phyloP scores from a whole-genome alignment of 1,140 invertebrate genomes.

The Tetranychus cinnabarinus region DNA sequence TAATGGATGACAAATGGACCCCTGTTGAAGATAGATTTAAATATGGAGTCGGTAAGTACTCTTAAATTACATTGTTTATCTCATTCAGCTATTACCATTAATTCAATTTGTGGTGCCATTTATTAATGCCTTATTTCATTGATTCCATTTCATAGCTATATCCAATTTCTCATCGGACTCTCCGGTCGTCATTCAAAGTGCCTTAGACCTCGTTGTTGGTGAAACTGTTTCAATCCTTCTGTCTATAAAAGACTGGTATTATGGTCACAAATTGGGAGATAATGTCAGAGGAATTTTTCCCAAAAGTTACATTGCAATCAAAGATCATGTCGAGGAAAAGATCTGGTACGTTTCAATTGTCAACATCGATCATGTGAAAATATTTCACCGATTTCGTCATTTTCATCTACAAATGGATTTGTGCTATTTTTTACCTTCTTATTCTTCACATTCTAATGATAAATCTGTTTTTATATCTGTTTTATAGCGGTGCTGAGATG shows the following conservation, averaged over 20 bases:
- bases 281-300: constrained; percentile 49
- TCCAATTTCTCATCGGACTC: not conserved
- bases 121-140: not conserved
- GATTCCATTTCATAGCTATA: not conserved
- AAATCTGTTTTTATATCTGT: constrained; percentile 14
- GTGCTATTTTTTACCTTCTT: not conserved
- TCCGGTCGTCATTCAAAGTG: not conserved
- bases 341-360: constrained; percentile 24
- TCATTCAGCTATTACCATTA: not conserved
- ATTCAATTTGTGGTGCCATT: no score
- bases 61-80: not conserved
- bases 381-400: not conserved
- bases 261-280: constrained; percentile 36
- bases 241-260: constrained; percentile 50
- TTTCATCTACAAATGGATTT: constrained; percentile 10
- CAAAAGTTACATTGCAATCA: constrained; percentile 48
- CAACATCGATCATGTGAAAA: no score
- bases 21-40: not conserved
- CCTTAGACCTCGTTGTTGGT: constrained; percentile 29
- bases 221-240: constrained; percentile 43
- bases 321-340: constrained; percentile 36
- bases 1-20: not conserved
- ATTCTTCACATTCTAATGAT: not conserved
- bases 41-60: not conserved
- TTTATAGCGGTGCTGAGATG: constrained; percentile 23